Evolutionary conservation across 1,140 invertebrate species (phyloP), one percentile per base, ranked within the genome.

Genomic region (Listronotus bonariensis): DNA sequence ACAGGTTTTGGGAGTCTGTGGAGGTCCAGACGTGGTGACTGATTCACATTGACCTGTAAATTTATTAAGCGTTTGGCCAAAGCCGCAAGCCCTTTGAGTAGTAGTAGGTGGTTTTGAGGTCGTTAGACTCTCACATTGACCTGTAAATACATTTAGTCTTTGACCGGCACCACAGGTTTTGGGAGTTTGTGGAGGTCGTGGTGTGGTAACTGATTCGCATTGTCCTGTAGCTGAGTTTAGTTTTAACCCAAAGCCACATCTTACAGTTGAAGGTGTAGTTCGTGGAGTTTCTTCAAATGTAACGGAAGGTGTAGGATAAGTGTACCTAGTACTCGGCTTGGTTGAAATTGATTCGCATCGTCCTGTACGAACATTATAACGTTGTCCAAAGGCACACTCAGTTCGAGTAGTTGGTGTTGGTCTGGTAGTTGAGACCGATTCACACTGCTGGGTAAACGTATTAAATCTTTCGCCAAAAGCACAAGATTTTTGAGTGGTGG

Each of bases 331-430:
- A 6, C 32, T 6, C 2, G 45, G n/a, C 12, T 49, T 64, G 20
- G 60, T 54, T 17, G 55, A 17, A 40, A 65, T 36, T 11, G 48
- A 6, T 14, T 66, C 56, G 14, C 64, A 66, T 54, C 31, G 43
- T 18, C 53, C 59, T 41, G 40, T 54, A 45, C 5, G 18, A 3
- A 8, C 6, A 55, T 66, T 46, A 38, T 59, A 59, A 26, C 26
- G 52, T n/a, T 36, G 43, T 4, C 64, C 64, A 46, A 58, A 65
- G 20, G 20, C 2, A 26, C 55, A 57, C 7, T 15, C 11, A 43
- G 1, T 42, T 10, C n/a, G 38, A n/a, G 55, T 43, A 7, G 42
- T 12, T 12, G 49, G 49, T 14, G 26, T 7, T 52, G 49, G 18
- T 31, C 8, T 48, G 34, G 18, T 11, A 53, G 31, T 36, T 5